Percentiles rank a stretch among this genome's conserved stretches.
phyloP scores from a whole-genome alignment of 2,113 vertebrate species.

The Leptobrachium ailaonicum region DNA sequence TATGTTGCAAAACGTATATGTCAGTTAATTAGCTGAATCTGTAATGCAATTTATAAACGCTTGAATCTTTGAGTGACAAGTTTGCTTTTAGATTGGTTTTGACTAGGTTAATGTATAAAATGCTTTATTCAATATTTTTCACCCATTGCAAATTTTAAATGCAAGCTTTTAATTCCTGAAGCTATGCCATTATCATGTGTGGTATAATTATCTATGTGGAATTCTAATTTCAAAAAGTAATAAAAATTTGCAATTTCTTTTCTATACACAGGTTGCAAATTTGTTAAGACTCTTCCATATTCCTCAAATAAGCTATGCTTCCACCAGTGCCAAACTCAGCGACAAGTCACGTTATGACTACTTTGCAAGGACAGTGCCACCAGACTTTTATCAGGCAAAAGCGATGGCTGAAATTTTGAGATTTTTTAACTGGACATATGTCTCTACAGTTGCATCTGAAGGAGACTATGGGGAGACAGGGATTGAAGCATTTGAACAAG shows the following conservation, averaged over 20 bases:
- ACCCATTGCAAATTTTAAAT: too few species aligned
- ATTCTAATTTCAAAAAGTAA: not conserved
- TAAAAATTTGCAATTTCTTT: not conserved
- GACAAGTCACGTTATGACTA: conserved; percentile 97
- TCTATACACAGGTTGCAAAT: conserved; percentile 85
- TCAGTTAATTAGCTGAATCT: too few species aligned
- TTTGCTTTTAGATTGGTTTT: too few species aligned
- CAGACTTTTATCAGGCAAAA: conserved; percentile 97
- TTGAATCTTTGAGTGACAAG: too few species aligned
- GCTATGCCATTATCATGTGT: too few species aligned
- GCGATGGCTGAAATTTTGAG: conserved; percentile 97
- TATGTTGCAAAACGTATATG: too few species aligned
- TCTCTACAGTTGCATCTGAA: conserved; percentile 94
- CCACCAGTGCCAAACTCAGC: conserved; percentile 96
- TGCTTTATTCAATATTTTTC: too few species aligned
- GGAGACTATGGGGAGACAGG: conserved; percentile 96
- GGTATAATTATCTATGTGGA: too few species aligned
- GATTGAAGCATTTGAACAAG: conserved; percentile 96
- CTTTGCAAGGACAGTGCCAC: conserved; percentile 93
- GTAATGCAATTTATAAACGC: too few species aligned
- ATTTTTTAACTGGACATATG: conserved; percentile 97
- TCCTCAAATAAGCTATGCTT: conserved; percentile 97
- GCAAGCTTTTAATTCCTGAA: too few species aligned
- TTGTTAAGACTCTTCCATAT: conserved; percentile 96
- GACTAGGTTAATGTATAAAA: too few species aligned